Conservation (phyloP, 2,797 vertebrate species). For the Decapterus maruadsi region DNA sequence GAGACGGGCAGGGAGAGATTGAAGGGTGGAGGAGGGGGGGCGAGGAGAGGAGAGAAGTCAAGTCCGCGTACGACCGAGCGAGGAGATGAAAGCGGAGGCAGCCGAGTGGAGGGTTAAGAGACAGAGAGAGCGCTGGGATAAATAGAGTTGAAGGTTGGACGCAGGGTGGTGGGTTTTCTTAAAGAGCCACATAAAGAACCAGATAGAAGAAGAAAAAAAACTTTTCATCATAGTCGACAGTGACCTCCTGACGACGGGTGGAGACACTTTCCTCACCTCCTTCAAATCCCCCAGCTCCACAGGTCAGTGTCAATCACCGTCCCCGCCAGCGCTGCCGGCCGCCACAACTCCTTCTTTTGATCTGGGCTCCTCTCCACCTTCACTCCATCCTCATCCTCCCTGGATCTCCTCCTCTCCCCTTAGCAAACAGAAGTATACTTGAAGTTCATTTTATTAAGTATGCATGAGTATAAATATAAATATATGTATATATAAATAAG, state of each 20-base stretch:
- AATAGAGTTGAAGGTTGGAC: slow-evolving; percentile 51
- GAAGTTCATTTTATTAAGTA: no score
- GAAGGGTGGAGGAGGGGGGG: slow-evolving; percentile 22
- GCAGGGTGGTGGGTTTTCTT: slow-evolving; percentile 27
- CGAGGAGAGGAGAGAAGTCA: slow-evolving; percentile 40
- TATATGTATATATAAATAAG: no score
- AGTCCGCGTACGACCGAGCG: slow-evolving; percentile 44
- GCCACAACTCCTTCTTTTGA: no score
- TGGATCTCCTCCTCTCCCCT: no score
- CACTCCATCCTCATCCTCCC: no score
- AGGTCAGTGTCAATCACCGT: slow-evolving; percentile 41
- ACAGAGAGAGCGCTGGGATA: slow-evolving; percentile 27
- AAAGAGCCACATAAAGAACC: slow-evolving; percentile 35
- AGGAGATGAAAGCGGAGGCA: slow-evolving; percentile 60
- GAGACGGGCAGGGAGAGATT: slow-evolving; percentile 22
- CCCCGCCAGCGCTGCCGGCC: background rate
- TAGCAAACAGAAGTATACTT: no score
- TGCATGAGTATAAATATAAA: no score
- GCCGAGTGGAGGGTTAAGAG: slow-evolving; percentile 48
- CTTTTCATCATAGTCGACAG: slow-evolving; percentile 27
- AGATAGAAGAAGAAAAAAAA: slow-evolving; percentile 24
- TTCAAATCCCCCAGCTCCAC: slow-evolving; percentile 54
- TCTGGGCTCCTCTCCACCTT: no score
- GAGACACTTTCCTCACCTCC: slow-evolving; percentile 43
- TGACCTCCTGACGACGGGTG: slow-evolving; percentile 49